Evolutionary conservation across 1,140 invertebrate genomes (phyloP).

Genomic region (Catajapyx aquilonaris): DNA sequence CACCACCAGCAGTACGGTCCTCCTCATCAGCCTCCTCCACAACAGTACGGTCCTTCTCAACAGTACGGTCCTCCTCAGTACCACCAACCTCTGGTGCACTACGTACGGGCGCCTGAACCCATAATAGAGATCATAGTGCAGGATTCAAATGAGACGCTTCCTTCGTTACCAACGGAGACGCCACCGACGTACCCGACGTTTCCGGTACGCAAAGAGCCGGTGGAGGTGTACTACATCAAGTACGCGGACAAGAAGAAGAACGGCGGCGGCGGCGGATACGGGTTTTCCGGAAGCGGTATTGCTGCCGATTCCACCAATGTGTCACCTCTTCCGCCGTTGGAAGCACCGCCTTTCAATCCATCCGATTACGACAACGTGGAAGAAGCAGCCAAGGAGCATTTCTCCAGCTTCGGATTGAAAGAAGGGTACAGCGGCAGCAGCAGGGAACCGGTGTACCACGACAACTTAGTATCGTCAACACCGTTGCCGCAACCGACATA

Average conservation of each 20-base stretch:
- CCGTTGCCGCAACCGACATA: neutral
- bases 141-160: constrained; percentile 59
- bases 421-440: neutral
- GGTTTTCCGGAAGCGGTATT: too few relatives aligned
- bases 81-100: neutral
- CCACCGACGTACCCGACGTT: constrained; percentile 21
- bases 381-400: too few relatives aligned
- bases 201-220: constrained; percentile 41
- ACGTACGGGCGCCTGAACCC: constrained; percentile 42
- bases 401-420: too few relatives aligned
- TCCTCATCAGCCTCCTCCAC: neutral
- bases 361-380: too few relatives aligned
- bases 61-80: neutral
- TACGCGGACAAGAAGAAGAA: constrained; percentile 48
- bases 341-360: too few relatives aligned
- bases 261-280: too few relatives aligned
- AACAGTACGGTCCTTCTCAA: neutral
- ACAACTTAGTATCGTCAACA: neutral
- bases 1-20: neutral
- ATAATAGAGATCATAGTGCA: constrained; percentile 82
- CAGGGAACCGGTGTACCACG: neutral
- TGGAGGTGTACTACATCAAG: constrained; percentile 75
- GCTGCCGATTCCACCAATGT: too few relatives aligned
- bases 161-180: constrained; percentile 29
- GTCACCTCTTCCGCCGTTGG: too few relatives aligned